These are phyloP conservation scores for Spinibarbus caldwelli DNA, from an alignment of 2,797 vertebrate genomes.

Conservation along the genomic window DNA sequence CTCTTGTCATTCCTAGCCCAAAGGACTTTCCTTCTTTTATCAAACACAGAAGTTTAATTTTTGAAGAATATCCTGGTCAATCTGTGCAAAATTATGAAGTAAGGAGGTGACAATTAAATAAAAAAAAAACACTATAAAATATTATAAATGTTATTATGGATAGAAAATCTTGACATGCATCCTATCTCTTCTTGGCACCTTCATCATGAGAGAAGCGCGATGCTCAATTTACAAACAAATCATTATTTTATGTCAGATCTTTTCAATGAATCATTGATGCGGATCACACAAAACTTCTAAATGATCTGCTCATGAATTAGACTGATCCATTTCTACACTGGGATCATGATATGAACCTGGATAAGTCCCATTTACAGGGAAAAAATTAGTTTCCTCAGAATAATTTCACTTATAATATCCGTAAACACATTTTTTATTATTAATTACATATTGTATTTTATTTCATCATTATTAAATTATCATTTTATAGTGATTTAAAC, in stretches of 20 bases:
- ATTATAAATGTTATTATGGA: not conserved
- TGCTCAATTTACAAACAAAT: not conserved
- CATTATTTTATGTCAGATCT: not conserved
- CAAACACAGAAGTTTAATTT: not conserved
- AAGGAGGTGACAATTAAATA: not conserved
- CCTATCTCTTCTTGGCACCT: not conserved
- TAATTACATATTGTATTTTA: not conserved
- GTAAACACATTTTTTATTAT: not conserved
- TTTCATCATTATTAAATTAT: not conserved
- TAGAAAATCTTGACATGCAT: not conserved
- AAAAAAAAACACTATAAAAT: not conserved
- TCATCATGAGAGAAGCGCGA: not conserved
- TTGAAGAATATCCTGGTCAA: not conserved
- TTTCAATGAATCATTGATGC: not conserved
- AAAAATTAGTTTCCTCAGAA: not conserved
- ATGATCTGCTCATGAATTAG: not conserved
- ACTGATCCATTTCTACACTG: not conserved
- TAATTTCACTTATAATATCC: not conserved
- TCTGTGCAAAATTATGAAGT: not conserved
- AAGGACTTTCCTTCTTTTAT: not conserved
- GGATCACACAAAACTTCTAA: not conserved
- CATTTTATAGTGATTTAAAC: too few species aligned
- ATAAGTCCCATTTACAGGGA: not conserved
- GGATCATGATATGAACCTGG: not conserved
- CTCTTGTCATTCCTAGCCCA: not conserved